Evolutionary conservation across 2,888 invertebrate species (phyloP).

Genomic region (Tenthredo notha): DNA sequence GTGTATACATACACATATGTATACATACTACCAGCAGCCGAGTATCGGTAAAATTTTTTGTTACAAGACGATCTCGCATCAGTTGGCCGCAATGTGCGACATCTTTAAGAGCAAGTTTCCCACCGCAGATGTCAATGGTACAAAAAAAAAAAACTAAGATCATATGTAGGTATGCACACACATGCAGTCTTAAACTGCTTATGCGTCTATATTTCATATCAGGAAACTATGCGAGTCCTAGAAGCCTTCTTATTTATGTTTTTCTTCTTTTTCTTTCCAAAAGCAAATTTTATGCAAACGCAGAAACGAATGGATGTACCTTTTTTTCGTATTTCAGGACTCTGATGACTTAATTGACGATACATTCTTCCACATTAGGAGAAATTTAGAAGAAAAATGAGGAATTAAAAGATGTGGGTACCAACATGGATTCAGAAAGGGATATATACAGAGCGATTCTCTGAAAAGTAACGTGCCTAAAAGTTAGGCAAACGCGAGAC

Average conservation of each 20-base stretch:
- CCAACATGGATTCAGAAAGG: not conserved
- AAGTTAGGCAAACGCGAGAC: no score
- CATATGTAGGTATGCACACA: not conserved
- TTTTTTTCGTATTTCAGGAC: not conserved
- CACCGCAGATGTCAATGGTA: constrained; percentile 33
- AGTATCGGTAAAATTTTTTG: constrained; percentile 23
- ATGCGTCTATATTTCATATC: not conserved
- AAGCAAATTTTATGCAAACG: not conserved
- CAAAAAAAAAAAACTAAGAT: not conserved
- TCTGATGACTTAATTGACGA: not conserved
- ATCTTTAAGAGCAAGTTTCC: constrained; percentile 36
- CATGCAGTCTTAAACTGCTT: not conserved
- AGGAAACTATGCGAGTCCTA: not conserved
- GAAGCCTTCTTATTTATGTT: not conserved
- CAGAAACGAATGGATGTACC: not conserved
- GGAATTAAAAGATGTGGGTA: constrained; percentile 19
- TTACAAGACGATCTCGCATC: constrained; percentile 37
- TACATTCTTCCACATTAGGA: not conserved
- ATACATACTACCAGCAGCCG: not conserved
- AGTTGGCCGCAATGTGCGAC: constrained; percentile 70
- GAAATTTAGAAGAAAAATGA: not conserved
- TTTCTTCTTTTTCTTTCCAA: not conserved
- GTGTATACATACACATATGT: not conserved
- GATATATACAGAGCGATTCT: no score
- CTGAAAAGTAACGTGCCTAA: no score